Percentiles rank a stretch among this genome's conserved stretches.
phyloP scores from a whole-genome alignment of 2,113 vertebrate genomes.

The Tonatia bakeri region DNA sequence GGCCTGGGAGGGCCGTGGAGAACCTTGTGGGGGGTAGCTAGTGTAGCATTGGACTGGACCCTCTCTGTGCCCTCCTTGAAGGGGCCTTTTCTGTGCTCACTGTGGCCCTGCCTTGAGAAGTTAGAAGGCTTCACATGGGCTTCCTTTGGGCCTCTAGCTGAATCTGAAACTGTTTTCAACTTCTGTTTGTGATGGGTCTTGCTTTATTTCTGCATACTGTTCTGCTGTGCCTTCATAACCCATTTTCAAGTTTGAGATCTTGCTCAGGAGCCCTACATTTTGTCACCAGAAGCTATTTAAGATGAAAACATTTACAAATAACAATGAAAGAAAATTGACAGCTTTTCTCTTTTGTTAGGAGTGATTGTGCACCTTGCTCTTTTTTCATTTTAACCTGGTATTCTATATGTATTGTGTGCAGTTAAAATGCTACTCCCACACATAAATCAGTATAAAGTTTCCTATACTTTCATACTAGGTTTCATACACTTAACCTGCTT shows the following conservation, averaged over 20 bases:
- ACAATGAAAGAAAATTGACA: neutral
- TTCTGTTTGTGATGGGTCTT: neutral
- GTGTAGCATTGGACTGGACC: neutral
- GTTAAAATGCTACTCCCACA: neutral
- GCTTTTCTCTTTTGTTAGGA: neutral
- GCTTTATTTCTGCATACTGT: neutral
- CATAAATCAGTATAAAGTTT: neutral
- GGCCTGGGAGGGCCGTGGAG: neutral
- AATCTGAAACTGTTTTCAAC: neutral
- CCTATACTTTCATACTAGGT: neutral
- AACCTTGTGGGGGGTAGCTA: rapidly evolving
- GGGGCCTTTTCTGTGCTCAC: neutral
- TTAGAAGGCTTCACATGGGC: neutral
- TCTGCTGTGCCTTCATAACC: neutral
- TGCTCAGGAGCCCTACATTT: neutral
- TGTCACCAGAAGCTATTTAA: neutral
- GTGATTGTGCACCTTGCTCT: neutral
- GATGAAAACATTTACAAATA: neutral
- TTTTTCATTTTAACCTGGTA: neutral
- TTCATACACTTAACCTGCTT: neutral
- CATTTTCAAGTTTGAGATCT: neutral
- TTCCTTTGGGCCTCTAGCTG: neutral
- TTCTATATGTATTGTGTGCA: neutral
- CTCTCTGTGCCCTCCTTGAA: neutral
- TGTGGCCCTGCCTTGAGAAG: neutral